Evolutionary conservation across 2,797 vertebrate genomes (phyloP).

Genomic region (Sciurus vulgaris): DNA sequence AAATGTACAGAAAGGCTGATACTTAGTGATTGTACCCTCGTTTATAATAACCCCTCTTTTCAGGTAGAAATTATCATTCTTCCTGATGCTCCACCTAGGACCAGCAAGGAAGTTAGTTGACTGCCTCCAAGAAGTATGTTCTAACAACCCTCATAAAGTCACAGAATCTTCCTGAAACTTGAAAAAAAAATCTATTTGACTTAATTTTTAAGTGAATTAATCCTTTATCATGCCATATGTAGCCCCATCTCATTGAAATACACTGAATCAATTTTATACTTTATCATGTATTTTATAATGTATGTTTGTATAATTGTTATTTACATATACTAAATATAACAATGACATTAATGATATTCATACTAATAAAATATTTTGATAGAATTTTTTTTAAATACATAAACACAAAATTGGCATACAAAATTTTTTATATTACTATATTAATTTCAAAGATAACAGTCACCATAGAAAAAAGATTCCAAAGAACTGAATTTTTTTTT

Average conservation of each 20-base stretch:
- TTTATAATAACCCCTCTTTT: slow-evolving; percentile 31
- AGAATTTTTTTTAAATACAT: neutral
- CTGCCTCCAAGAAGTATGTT: neutral
- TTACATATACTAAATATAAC: neutral
- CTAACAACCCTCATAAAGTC: neutral
- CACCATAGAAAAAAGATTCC: neutral
- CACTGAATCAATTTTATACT: slow-evolving; percentile 21
- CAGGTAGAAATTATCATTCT: neutral
- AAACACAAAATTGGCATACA: neutral
- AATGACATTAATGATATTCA: neutral
- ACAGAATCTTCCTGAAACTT: neutral
- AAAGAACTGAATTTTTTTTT: neutral
- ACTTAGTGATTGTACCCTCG: neutral
- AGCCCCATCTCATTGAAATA: neutral
- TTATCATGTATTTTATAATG: neutral
- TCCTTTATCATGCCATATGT: neutral
- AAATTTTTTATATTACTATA: neutral
- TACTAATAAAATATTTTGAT: neutral
- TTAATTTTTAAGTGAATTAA: slow-evolving; percentile 6
- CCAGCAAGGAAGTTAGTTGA: slow-evolving; percentile 54
- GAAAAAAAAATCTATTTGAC: neutral
- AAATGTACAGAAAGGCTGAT: slow-evolving; percentile 32
- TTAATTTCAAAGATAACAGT: neutral
- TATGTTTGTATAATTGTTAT: neutral
- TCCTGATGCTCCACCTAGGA: neutral